Evolutionary conservation across 2,113 vertebrate genomes (phyloP), one percentile per base, ranked within the genome.

Genomic region (Otolemur garnettii): DNA sequence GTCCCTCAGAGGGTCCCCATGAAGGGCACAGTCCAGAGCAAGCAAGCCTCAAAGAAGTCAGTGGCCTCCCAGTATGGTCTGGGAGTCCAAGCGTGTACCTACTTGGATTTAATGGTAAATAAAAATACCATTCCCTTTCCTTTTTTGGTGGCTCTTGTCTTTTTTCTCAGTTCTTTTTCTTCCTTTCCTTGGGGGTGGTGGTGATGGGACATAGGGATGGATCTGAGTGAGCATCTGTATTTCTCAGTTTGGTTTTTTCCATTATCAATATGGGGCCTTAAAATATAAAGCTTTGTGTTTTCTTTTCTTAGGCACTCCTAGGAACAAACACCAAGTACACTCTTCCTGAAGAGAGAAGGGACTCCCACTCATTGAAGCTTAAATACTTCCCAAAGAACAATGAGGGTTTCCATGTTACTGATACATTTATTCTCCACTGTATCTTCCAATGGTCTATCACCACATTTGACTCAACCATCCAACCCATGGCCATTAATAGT

Each of bases 381-480:
- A 4, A 42, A 28, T 35, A 13, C 33, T 17, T 71, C 45, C 75
- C 26, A 0, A 2, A 30, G 5, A 53, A 45, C 28, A 66, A 9
- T 0, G 18, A 7, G 1, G 1, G 7, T 33, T 35, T 33, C 35
- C 33, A 4, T 0, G 21, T 38, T 5, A 22, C 28, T 3, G 9
- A 28, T 1, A 4, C 5, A 2, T 77, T 71, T 75, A 60, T 84
- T 45, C 33, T 30, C 19, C 1, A 45, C 18, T 1, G 30, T 33
- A 11, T 21, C 35, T 0, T 26, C 14, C 45, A 11, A n/a, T 3
- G 50, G 38, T 21, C 24, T 14, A 28, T 60, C 10, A 24, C 9
- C 24, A 15, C n/a, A 8, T 28, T 53, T 57, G 10, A 64, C 24
- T 55, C 42, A 1, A 1, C 4, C 68, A 33, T 30, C 15, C 55